phyloP scores from a whole-genome alignment of 1,140 invertebrate species.

The Chironomus striatipennis region DNA sequence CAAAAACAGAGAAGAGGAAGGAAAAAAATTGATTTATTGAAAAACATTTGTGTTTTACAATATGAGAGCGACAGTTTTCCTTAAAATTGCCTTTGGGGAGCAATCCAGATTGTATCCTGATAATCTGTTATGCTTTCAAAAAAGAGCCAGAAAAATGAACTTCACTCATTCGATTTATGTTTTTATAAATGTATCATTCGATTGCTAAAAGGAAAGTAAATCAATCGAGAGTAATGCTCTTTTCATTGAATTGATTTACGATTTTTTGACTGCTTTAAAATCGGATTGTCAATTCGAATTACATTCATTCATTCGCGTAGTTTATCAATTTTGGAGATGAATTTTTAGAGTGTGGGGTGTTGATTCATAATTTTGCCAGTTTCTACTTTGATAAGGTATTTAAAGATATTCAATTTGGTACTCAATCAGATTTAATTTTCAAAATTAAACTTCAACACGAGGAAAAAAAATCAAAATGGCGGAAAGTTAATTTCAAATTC shows the following conservation, averaged over 20 bases:
- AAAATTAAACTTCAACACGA: too few relatives aligned
- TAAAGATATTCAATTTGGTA: too few relatives aligned
- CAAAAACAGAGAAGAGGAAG: too few relatives aligned
- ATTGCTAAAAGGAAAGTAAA: not conserved
- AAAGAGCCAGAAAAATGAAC: not conserved
- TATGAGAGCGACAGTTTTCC: not conserved
- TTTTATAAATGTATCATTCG: not conserved
- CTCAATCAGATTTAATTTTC: too few relatives aligned
- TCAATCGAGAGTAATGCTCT: not conserved
- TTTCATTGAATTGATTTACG: not conserved
- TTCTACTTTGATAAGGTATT: too few relatives aligned
- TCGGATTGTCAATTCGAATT: not conserved
- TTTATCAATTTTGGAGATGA: too few relatives aligned
- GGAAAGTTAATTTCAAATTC: too few relatives aligned
- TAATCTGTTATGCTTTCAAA: constrained; percentile 2
- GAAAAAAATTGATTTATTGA: not conserved
- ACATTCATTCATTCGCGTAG: not conserved
- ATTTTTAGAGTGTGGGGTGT: too few relatives aligned
- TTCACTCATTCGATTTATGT: not conserved
- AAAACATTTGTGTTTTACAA: not conserved
- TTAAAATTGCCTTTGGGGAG: not conserved
- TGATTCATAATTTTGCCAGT: too few relatives aligned
- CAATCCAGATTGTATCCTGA: not conserved
- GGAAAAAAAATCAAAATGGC: too few relatives aligned
- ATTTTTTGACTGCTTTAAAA: not conserved